These are phyloP conservation scores for Hybognathus amarus DNA, from an alignment of 2,797 vertebrate species.

Conservation along the genomic window DNA sequence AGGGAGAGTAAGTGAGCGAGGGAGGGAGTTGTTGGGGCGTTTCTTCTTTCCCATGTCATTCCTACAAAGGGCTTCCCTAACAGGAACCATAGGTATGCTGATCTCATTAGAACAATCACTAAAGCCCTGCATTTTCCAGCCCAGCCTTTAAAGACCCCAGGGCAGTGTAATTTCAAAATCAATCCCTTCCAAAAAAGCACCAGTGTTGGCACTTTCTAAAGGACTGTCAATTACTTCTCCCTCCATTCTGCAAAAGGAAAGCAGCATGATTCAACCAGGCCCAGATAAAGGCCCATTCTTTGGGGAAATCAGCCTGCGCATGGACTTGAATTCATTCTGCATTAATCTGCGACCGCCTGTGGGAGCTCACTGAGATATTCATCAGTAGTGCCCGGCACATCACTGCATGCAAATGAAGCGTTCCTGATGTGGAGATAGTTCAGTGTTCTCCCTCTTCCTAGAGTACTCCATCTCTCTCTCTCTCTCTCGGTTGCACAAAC, in stretches of 20 bases:
- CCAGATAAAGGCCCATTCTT: slow-evolving; percentile 88
- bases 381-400: slow-evolving; percentile 77
- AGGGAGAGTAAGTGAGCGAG: slow-evolving; percentile 21
- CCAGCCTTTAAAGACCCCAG: slow-evolving; percentile 50
- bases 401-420: slow-evolving; percentile 71
- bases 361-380: slow-evolving; percentile 85
- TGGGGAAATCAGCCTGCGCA: slow-evolving; percentile 79
- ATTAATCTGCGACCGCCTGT: slow-evolving; percentile 80
- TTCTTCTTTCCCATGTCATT: slow-evolving; percentile 75
- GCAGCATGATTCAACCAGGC: slow-evolving; percentile 85
- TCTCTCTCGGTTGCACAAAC: neutral
- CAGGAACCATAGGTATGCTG: slow-evolving; percentile 75
- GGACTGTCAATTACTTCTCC: slow-evolving; percentile 80
- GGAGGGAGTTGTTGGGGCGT: slow-evolving; percentile 45
- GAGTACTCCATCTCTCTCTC: slow-evolving; percentile 28
- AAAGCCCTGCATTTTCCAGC: slow-evolving; percentile 64
- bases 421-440: slow-evolving; percentile 62
- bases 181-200: slow-evolving; percentile 57
- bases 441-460: slow-evolving; percentile 43
- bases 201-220: slow-evolving; percentile 81
- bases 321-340: slow-evolving; percentile 85
- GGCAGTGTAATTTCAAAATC: slow-evolving; percentile 62
- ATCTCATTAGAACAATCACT: slow-evolving; percentile 77
- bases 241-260: slow-evolving; percentile 81
- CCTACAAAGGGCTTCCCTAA: slow-evolving; percentile 74